Base-by-base conservation (phyloP, 2,113 vertebrate genomes). In the Hydropotes inermis region DNA sequence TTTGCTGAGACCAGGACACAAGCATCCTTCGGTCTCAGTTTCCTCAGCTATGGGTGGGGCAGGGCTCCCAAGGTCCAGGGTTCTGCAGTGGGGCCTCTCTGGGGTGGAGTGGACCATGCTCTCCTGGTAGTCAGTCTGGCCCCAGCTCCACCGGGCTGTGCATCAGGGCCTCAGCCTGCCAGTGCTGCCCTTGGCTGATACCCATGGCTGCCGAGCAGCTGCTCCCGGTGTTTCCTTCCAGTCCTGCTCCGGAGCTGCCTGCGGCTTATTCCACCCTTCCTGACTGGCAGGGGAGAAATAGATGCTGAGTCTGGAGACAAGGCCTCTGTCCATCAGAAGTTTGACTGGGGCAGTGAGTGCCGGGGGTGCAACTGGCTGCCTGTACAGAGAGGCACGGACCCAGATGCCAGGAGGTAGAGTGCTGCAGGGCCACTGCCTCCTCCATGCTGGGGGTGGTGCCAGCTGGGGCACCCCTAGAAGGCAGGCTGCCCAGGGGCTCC, bases 361-460 rank as follows among this genome's bases (percentile, higher is more conserved):
- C 1, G 33, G 43, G 30, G 33, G 43, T 60, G 54, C 25, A 4
- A 61, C 50, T 3, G 11, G 15, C 57, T 2, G 12, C 47, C 55
- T 14, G 43, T 23, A 17, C 4, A 1, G 57, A 45, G 28, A 11
- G 12, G 19, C 1, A 19, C 15, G 45, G 28, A 16, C 23, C 95
- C 36, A 45, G 15, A 4, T 6, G 7, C 57, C 55, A 60, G 55
- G 33, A 17, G 45, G 39, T 25, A 12, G 57, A 61, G 58, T 2
- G 0, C 57, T 25, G 43, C 45, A 14, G 3, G 2, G 2, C 33
- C 30, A 9, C 25, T 3, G n/a, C 52, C 11, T 1, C 54, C 23
- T 60, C 52, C 12, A 36, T 6, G 7, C 52, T 10, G 19, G 0
- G 0, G 3, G 5, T n/a, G 13, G 28, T 10, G 16, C 82, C 4